Percentiles rank a stretch among this genome's conserved stretches.
Conservation (phyloP, 2,113 vertebrate species). For the Silurus meridionalis region DNA sequence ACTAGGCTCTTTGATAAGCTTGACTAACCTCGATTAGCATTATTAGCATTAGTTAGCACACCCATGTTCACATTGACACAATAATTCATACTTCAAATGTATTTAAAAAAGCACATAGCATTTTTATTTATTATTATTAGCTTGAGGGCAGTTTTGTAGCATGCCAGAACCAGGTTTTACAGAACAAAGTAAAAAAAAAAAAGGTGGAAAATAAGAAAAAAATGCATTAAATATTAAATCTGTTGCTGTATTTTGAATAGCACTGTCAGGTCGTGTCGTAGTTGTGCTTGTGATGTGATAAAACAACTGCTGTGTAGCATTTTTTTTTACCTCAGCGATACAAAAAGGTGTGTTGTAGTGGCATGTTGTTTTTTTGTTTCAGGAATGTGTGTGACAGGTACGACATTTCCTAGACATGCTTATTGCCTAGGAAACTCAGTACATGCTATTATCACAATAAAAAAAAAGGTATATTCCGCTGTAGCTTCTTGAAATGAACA, state of each 20-base stretch:
- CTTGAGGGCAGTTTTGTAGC: neutral
- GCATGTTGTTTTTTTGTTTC: too few species aligned
- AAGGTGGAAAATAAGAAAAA: slow-evolving; percentile 18
- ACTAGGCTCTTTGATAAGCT: neutral
- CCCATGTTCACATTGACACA: neutral
- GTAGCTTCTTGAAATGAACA: neutral
- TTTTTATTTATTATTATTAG: neutral
- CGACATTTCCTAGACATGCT: neutral
- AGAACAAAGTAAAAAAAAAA: slow-evolving; percentile 28
- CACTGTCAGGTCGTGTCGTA: neutral
- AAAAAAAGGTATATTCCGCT: neutral
- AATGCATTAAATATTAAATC: slow-evolving; percentile 31
- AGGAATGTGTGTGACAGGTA: neutral
- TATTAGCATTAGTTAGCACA: neutral
- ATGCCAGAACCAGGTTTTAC: slow-evolving; percentile 25
- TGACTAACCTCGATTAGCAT: neutral
- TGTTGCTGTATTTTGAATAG: slow-evolving; percentile 9
- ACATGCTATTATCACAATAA: too few species aligned
- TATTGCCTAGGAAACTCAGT: neutral
- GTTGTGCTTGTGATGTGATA: neutral
- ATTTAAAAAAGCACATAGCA: neutral
- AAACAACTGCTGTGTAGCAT: neutral
- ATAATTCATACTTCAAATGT: neutral
- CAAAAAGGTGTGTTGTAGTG: neutral
- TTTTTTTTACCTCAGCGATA: neutral